Evolutionary conservation across 1,140 invertebrate genomes (phyloP), one percentile per base, ranked within the genome.

Genomic region (Palaemon carinicauda): DNA sequence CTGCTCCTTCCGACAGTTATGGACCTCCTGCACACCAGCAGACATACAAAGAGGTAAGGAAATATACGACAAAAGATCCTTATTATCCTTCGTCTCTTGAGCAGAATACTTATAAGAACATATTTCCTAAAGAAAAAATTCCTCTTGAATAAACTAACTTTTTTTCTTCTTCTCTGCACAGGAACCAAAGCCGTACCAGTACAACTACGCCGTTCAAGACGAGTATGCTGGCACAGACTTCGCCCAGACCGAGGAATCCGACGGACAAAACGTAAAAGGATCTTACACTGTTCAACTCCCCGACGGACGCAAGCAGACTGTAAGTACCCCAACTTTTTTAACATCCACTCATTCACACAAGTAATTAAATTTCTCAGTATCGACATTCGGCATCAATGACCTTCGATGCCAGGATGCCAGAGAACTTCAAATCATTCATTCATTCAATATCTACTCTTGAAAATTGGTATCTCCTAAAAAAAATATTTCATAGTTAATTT

Each of bases 301-400:
- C 19, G 90, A 90, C 77, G 90, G 90, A 51, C 90, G 90, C 71
- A 89, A 87, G 29, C 90, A 90, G 53, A 90, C 88, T 73, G 90
- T 90, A 50, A 87, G 65, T 51, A 0, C 19, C 17, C 12, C n/a
- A 71, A n/a, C 56, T 27, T 21, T 12, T 69, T 27, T 69, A 53
- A n/a, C n/a, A n/a, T n/a, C n/a, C n/a, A n/a, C n/a, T n/a, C n/a
- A n/a, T n/a, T n/a, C n/a, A n/a, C n/a, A n/a, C n/a, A n/a, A n/a
- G 7, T 0, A 41, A 41, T 41, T 7, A 0, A 41, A 4, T 3
- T 41, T 41, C 41, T 12, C 7, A 9, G 1, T n/a, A n/a, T n/a
- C n/a, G n/a, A n/a, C n/a, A n/a, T n/a, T n/a, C n/a, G n/a, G n/a
- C n/a, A n/a, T n/a, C n/a, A n/a, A n/a, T n/a, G n/a, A n/a, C n/a